These are phyloP conservation scores for Zapornia atra DNA, from an alignment of 2,113 vertebrate genomes.

Conservation along the genomic window DNA sequence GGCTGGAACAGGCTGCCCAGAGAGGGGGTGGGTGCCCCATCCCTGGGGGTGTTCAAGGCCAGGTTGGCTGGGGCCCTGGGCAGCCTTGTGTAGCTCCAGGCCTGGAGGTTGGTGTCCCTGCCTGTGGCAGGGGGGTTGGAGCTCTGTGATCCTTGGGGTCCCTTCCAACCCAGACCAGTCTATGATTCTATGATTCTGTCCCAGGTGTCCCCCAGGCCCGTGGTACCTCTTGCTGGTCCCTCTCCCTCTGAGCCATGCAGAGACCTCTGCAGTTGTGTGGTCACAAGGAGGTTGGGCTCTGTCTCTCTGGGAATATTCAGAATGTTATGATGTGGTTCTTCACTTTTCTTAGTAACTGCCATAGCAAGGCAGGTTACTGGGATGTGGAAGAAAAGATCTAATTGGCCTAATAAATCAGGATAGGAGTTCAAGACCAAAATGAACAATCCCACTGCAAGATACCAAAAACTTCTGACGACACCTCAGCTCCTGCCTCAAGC, in stretches of 20 bases:
- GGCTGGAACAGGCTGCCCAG: too few species aligned
- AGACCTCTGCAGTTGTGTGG: rapidly evolving
- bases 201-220: not conserved
- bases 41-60: too few species aligned
- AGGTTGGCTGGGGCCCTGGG: too few species aligned
- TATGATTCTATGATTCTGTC: too few species aligned
- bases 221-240: rapidly evolving
- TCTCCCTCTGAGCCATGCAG: not conserved
- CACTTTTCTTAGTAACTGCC: not conserved
- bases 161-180: too few species aligned
- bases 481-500: not conserved
- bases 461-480: not conserved
- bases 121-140: too few species aligned
- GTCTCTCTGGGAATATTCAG: not conserved
- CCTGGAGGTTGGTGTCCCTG: too few species aligned
- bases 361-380: not conserved
- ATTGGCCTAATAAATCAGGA: not conserved
- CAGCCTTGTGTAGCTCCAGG: too few species aligned
- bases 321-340: not conserved
- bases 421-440: not conserved
- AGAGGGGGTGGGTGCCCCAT: too few species aligned
- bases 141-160: too few species aligned
- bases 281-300: not conserved
- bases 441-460: not conserved
- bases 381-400: not conserved